Base-by-base conservation (phyloP, 2,113 vertebrate species). In the Heptranchias perlo region DNA sequence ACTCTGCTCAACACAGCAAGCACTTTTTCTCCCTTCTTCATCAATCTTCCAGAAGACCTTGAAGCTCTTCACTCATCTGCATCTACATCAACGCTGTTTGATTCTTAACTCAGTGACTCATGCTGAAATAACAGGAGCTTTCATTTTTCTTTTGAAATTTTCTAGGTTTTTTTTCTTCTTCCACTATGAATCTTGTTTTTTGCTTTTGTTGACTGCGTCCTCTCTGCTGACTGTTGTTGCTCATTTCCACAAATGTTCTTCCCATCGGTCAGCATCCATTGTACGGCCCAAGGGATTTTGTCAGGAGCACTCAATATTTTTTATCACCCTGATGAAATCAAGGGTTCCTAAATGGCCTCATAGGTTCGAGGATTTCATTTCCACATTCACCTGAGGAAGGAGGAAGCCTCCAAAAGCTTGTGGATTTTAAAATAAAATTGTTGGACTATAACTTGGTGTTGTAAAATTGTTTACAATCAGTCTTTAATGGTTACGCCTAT, bases 31-130 rank as follows among this genome's bases (percentile, higher is more conserved):
- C 97, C 96, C 97, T 96, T 96, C 97, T 93, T 96, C 96, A 97
- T 96, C 97, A 96, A 84, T 97, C 97, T 96, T 97, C 96, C 96
- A 96, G 97, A 96, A 96, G 62, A 96, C 94, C 93, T 96, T 95
- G 93, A 97, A 97, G 86, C 96, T 96, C 97, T 97, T 97, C 97
- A 96, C 97, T 97, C 96, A 96, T 96, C 96, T 97, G 97, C 96
- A 96, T 96, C 96, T 96, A 96, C 96, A 96, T 96, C 96, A 95
- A 84, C 97, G 92, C 96, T 93, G 96, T 97, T 96, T 94, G 62
- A 52, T 69, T 95, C n/a, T 52, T 31, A 67, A 49, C 10, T 95
- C 65, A 69, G 65, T 69, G 64, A 35, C 94, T 95, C 39, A 52
- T 95, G 94, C 39, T 35, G 47, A 69, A 73, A 95, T 47, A 94